Percentiles rank a stretch among this genome's conserved stretches.
Conservation (phyloP, 2,797 vertebrate genomes). For the Syndactyla subalaris region DNA sequence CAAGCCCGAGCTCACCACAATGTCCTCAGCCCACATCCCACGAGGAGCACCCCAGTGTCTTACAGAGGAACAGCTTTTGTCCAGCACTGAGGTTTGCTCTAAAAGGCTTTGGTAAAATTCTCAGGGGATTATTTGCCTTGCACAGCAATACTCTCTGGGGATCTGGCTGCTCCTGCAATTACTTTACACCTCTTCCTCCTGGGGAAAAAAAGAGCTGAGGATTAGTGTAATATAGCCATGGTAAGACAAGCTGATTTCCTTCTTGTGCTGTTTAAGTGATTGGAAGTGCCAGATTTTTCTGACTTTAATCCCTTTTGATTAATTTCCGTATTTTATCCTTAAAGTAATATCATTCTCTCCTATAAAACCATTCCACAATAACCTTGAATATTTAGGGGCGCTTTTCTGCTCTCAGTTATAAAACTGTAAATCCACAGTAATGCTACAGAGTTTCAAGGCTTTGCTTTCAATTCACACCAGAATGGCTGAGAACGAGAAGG, state of each 20-base stretch:
- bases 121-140: slow-evolving; percentile 16
- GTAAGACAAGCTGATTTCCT: slow-evolving; percentile 27
- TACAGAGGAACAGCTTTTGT: background rate
- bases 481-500: background rate
- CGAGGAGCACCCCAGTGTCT: background rate
- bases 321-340: slow-evolving; percentile 47
- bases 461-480: slow-evolving; percentile 59
- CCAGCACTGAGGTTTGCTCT: background rate
- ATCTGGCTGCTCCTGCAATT: slow-evolving; percentile 28
- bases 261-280: slow-evolving; percentile 36
- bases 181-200: background rate
- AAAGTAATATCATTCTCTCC: slow-evolving; percentile 30
- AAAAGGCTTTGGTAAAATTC: background rate
- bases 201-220: background rate
- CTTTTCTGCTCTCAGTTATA: slow-evolving; percentile 49
- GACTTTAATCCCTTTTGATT: slow-evolving; percentile 61
- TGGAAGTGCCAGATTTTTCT: slow-evolving; percentile 44
- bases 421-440: slow-evolving; percentile 63
- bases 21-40: background rate
- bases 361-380: background rate
- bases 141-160: background rate
- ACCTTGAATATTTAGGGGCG: slow-evolving; percentile 53
- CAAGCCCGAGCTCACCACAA: background rate
- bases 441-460: slow-evolving; percentile 46
- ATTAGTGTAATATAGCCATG: background rate